Evolutionary conservation across 2,113 vertebrate species (phyloP), one percentile per base, ranked within the genome.

Genomic region (Coturnix japonica): DNA sequence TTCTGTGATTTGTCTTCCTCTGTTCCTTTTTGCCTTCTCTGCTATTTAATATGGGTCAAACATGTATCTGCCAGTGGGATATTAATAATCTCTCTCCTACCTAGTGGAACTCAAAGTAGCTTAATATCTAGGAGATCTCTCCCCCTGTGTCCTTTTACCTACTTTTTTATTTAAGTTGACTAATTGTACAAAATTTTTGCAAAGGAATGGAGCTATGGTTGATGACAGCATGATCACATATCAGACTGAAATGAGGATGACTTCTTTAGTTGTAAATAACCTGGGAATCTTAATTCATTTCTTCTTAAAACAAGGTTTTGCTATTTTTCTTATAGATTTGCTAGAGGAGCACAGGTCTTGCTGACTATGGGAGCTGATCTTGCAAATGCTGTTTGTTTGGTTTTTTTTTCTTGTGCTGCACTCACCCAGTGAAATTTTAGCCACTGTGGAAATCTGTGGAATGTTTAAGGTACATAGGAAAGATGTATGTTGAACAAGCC

Each of bases 401-500:
- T 87, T 57, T 43, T 79, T 73, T 53, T 76, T 87, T 57, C 60
- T 57, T 54, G 54, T 73, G 37, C 63, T 85, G 43, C 18, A 70
- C 79, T 25, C 31, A 59, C 89, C 90, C 70, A 51, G 37, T 85
- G n/a, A 77, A 71, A 89, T 87, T 82, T 87, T 66, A 81, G 63
- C 66, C 39, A 39, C 57, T 20, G 2, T 64, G 44, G 47, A 78
- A 95, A 73, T 78, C 73, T n/a, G 16, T 67, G 7, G 51, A 53
- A 53, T 46, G n/a, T 87, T 92, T 82, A 67, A 87, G 59, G 41
- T 63, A 33, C 41, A 21, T 14, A 39, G 41, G 35, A 61, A 59
- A 93, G 70, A 54, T 23, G 7, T 73, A 63, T 13, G 74, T 76
- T 92, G 78, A 93, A 56, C 78, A 93, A 94, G 46, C 59, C n/a